A percentile compares a stretch with the other conserved stretches of the same genome.
Conservation (phyloP, 2,113 vertebrate genomes). For the Centrocercus urophasianus region DNA sequence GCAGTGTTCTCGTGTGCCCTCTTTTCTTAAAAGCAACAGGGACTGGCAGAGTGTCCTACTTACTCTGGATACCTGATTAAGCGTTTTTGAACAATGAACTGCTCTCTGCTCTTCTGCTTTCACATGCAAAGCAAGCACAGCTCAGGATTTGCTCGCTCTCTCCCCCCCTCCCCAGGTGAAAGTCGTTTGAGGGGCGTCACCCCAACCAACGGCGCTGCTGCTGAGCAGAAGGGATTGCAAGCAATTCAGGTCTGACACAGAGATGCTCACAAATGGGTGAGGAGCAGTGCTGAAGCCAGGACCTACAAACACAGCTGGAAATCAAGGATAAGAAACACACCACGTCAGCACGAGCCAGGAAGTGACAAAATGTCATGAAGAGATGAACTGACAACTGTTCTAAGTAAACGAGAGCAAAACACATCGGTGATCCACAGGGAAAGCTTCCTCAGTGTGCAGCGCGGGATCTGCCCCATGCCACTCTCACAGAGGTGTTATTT, state of each 20-base stretch:
- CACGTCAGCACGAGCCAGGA: background rate
- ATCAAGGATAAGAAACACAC: background rate
- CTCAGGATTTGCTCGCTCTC: background rate
- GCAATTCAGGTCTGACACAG: accelerated
- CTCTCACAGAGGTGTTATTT: background rate
- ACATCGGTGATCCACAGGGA: accelerated
- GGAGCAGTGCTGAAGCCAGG: background rate
- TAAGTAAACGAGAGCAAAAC: background rate
- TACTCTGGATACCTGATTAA: conserved; percentile 50
- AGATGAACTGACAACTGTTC: background rate
- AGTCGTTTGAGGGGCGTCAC: background rate
- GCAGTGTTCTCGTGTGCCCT: background rate
- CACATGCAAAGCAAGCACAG: conserved; percentile 15
- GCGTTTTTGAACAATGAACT: conserved; percentile 24
- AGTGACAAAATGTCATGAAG: background rate
- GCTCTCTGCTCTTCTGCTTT: background rate
- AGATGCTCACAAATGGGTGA: background rate
- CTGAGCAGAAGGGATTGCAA: background rate
- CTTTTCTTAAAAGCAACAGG: background rate
- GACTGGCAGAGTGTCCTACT: conserved; percentile 40
- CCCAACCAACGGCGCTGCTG: background rate
- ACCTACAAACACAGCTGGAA: background rate
- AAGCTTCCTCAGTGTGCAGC: background rate
- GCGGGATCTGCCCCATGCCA: background rate
- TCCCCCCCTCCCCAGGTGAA: background rate